Evolutionary conservation across 2,797 vertebrate species (phyloP), one percentile per base, ranked within the genome.

Genomic region (Molothrus ater): DNA sequence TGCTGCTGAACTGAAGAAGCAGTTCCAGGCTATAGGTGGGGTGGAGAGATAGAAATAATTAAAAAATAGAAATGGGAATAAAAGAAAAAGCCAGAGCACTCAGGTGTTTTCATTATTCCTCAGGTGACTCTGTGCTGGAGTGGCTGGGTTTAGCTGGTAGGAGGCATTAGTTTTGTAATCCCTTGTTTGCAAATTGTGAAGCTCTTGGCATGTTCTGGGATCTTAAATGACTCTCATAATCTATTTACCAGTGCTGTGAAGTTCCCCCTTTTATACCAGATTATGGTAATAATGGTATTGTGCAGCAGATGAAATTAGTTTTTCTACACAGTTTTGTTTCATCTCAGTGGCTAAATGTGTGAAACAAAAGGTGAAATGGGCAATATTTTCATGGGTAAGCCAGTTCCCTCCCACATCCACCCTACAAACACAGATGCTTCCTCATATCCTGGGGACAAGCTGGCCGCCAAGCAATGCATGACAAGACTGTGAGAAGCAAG

Each of bases 211-310:
- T 42, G 69, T 76, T 94, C 75, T 3, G 7, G 91, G 70, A 85
- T 96, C 90, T 86, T 76, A 75, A 96, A 75, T 86, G 86, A 71
- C 50, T 96, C 80, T 88, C 90, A 43, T 92, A 90, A 96, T 86
- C 80, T 91, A 94, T 96, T 96, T 95, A 91, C 88, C 88, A 95
- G 74, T 36, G 87, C 93, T 93, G 90, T 76, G 95, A 91, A 93
- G 88, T 81, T 96, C 74, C 81, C 76, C 68, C 84, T 91, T 94
- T 94, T 82, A 81, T 47, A 72, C 81, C 81, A 87, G 93, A 95
- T 97, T 96, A 95, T 84, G 73, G 80, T 88, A 92, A 94, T 96
- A 92, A 95, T 53, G 63, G 76, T 36, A 68, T 92, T 91, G 93
- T 93, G 90, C 86, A 48, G 90, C 64, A 79, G 74, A 90, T 95